These are phyloP conservation scores for Carassius auratus DNA, from an alignment of 2,113 vertebrate genomes.

Conservation along the genomic window DNA sequence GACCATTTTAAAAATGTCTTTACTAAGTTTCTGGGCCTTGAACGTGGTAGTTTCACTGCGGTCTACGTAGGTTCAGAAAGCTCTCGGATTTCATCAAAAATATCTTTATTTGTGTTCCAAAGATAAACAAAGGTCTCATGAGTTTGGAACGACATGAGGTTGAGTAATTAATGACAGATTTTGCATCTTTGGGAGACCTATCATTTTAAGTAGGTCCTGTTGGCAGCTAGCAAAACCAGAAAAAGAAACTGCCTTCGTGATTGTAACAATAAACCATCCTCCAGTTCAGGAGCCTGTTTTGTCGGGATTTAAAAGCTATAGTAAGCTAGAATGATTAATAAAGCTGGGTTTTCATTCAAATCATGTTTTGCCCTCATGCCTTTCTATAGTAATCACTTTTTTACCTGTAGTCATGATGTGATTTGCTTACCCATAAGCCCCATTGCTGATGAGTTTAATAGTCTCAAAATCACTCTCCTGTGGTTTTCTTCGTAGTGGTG, in stretches of 20 bases:
- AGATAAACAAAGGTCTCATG: too few species aligned
- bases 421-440: conserved; percentile 90
- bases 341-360: neutral
- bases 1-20: too few species aligned
- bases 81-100: too few species aligned
- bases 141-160: too few species aligned
- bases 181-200: too few species aligned
- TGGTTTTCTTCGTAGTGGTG: conserved; percentile 84
- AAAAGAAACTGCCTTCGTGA: neutral
- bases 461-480: conserved; percentile 94
- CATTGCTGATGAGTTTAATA: conserved; percentile 96
- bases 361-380: neutral
- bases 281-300: neutral
- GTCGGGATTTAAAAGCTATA: neutral
- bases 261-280: neutral
- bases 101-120: too few species aligned
- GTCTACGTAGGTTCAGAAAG: too few species aligned
- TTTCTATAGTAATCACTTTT: neutral
- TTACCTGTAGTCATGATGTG: neutral
- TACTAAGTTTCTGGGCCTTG: too few species aligned
- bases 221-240: neutral
- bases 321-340: neutral
- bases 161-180: too few species aligned
- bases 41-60: too few species aligned
- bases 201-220: neutral